Evolutionary conservation across 2,888 invertebrate species (phyloP).

Genomic region (Odontomyia ornata): DNA sequence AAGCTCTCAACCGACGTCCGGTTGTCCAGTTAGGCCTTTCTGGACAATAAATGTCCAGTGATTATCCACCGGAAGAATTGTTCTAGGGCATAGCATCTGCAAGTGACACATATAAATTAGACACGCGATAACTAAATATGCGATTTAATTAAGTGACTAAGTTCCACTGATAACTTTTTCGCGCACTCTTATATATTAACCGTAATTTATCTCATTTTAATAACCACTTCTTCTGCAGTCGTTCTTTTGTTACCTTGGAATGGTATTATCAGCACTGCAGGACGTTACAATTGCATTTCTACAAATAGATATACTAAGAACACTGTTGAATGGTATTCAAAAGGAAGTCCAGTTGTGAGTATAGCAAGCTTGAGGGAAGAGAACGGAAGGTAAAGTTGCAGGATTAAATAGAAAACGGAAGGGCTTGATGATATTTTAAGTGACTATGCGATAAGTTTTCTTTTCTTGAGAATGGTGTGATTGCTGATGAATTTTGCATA

Average conservation of each 20-base stretch:
- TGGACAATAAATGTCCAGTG: constrained; percentile 39
- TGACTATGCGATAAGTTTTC: too few species aligned
- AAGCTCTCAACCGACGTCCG: background rate
- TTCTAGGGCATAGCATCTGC: constrained; percentile 20
- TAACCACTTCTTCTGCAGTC: background rate
- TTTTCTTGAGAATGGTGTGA: too few species aligned
- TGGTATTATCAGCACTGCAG: too few species aligned
- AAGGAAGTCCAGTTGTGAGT: too few species aligned
- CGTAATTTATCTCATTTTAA: constrained; percentile 39
- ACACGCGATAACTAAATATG: constrained; percentile 41
- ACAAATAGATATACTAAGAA: too few species aligned
- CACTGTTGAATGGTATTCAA: too few species aligned
- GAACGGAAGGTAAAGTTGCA: too few species aligned
- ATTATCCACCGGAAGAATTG: constrained; percentile 20
- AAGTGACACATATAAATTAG: constrained; percentile 44
- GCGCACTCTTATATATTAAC: constrained; percentile 19
- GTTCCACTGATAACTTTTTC: constrained; percentile 35
- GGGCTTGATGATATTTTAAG: too few species aligned
- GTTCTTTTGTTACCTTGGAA: background rate
- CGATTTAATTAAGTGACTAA: constrained; percentile 42
- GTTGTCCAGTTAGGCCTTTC: constrained; percentile 10
- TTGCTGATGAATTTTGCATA: too few species aligned
- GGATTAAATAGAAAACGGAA: too few species aligned
- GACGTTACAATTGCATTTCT: too few species aligned
- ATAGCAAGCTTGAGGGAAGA: too few species aligned